Conservation (phyloP, 2,113 vertebrate genomes). For the Gobio gobio region DNA sequence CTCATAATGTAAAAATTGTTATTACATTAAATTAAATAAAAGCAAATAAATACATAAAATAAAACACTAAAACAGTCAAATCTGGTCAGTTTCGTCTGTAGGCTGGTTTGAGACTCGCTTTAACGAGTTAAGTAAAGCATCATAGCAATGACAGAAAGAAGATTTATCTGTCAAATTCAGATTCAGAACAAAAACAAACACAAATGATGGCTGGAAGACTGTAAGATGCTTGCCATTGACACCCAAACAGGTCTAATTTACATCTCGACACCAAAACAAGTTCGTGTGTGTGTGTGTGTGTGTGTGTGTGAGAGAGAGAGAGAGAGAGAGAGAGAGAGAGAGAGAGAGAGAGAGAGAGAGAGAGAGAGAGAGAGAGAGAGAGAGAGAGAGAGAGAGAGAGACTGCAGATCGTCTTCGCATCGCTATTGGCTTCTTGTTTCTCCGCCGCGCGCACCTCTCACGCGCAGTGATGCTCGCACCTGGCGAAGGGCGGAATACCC, state of each 20-base stretch:
- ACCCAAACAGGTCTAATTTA: too few relatives aligned
- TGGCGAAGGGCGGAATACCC: constrained; percentile 51
- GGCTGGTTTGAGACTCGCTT: too few relatives aligned
- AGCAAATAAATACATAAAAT: too few relatives aligned
- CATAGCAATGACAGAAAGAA: too few relatives aligned
- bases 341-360: constrained; percentile 1
- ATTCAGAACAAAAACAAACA: neutral
- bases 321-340: constrained; percentile 20
- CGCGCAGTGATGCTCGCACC: constrained; percentile 60
- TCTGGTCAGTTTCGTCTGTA: too few relatives aligned
- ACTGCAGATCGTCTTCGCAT: constrained; percentile 49
- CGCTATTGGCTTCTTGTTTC: constrained; percentile 53
- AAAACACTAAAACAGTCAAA: too few relatives aligned
- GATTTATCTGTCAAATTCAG: neutral
- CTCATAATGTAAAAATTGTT: too few relatives aligned
- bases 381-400: constrained; percentile 32
- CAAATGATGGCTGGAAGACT: neutral
- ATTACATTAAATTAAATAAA: too few relatives aligned
- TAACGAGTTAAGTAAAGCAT: too few relatives aligned
- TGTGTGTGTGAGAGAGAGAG: constrained; percentile 1
- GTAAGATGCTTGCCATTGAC: neutral
- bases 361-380: constrained; percentile 15
- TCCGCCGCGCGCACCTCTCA: constrained; percentile 35
- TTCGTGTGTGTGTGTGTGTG: neutral
- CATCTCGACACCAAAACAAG: neutral